phyloP scores from a whole-genome alignment of 1,140 invertebrate species.

The Danaus melanippus region DNA sequence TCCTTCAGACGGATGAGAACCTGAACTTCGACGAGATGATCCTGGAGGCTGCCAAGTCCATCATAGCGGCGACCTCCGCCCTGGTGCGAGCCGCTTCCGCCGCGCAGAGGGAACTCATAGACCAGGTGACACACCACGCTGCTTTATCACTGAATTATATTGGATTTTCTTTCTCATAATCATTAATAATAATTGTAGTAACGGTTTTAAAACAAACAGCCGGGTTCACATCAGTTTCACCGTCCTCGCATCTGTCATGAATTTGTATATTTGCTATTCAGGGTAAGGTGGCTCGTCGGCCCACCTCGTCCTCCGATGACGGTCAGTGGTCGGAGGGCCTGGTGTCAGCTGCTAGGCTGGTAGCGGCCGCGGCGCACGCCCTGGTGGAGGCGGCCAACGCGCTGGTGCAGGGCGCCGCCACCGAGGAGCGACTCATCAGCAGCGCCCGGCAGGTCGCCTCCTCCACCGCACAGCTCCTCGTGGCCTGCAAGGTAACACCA shows the following conservation, averaged over 20 bases:
- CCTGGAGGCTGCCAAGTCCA: conserved; percentile 97
- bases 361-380: conserved; percentile 97
- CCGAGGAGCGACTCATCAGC: conserved; percentile 96
- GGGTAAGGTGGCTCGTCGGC: conserved; percentile 85
- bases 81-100: conserved; percentile 96
- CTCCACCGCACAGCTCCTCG: conserved; percentile 96
- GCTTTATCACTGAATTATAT: too few relatives aligned
- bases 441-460: conserved; percentile 97
- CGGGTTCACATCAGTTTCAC: too few relatives aligned
- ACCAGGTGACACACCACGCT: conserved; percentile 67
- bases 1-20: conserved; percentile 85
- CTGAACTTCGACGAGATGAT: conserved; percentile 99
- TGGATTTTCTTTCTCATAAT: too few relatives aligned
- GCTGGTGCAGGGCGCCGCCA: conserved; percentile 93
- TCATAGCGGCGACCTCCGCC: conserved; percentile 96
- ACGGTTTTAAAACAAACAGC: too few relatives aligned
- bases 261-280: conserved; percentile 13
- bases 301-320: conserved; percentile 90
- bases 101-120: conserved; percentile 95
- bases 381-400: conserved; percentile 98
- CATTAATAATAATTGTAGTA: too few relatives aligned
- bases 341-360: conserved; percentile 94
- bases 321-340: conserved; percentile 99
- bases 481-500: conserved; percentile 90
- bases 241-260: too few relatives aligned